These are phyloP conservation scores for Ochlodes sylvanus DNA, from an alignment of 2,888 invertebrate species.

Conservation along the genomic window DNA sequence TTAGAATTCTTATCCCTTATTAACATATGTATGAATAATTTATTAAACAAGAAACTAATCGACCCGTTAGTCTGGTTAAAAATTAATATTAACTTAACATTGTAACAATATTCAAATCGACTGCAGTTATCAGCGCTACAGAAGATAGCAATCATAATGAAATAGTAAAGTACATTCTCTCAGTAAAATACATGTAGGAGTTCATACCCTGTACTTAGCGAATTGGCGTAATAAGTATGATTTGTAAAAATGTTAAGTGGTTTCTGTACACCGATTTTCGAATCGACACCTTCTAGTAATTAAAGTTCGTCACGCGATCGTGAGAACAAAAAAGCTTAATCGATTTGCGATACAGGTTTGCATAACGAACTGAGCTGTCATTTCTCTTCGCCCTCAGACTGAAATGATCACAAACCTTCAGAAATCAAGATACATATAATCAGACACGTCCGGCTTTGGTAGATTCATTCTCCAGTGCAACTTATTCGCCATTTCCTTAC, in stretches of 20 bases:
- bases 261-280: slow-evolving; percentile 73
- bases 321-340: slow-evolving; percentile 71
- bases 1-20: slow-evolving; percentile 20
- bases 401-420: slow-evolving; percentile 32
- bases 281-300: slow-evolving; percentile 81
- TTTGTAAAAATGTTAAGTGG: slow-evolving; percentile 69
- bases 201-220: slow-evolving; percentile 54
- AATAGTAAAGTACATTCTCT: slow-evolving; percentile 38
- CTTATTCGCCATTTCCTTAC: too few relatives aligned
- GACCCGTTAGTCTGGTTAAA: slow-evolving; percentile 17
- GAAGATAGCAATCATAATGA: slow-evolving; percentile 29
- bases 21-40: slow-evolving; percentile 32
- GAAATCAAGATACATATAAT: slow-evolving; percentile 11
- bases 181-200: slow-evolving; percentile 26
- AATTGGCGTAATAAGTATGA: slow-evolving; percentile 72
- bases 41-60: slow-evolving; percentile 35
- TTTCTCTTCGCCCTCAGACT: slow-evolving; percentile 66
- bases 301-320: slow-evolving; percentile 79
- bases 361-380: slow-evolving; percentile 61
- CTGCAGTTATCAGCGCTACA: slow-evolving; percentile 17
- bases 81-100: slow-evolving; percentile 18
- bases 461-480: too few relatives aligned
- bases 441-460: background rate
- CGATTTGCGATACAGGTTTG: slow-evolving; percentile 75
- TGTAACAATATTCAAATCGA: slow-evolving; percentile 23